These are phyloP conservation scores for Callyntrura sp. DNA, from an alignment of 2,888 invertebrate species.

Conservation along the genomic window DNA sequence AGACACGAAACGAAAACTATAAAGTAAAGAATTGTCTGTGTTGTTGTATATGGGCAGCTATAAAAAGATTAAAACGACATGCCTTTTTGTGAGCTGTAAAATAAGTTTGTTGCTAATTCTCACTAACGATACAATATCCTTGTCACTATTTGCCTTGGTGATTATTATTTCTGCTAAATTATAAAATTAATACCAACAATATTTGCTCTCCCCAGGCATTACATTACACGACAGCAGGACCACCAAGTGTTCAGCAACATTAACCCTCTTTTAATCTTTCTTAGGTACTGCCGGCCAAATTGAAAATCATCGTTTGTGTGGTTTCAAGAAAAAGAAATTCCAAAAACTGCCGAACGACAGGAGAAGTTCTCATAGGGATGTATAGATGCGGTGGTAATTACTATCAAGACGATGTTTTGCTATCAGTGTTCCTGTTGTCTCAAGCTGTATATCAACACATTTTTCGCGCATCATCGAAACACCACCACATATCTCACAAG, in stretches of 20 bases:
- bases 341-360: no score
- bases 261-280: background rate
- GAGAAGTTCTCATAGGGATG: background rate
- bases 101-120: background rate
- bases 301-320: background rate
- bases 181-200: slow-evolving; percentile 27
- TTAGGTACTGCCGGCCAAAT: background rate
- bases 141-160: background rate
- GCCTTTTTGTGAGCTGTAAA: slow-evolving; percentile 26
- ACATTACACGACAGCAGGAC: slow-evolving; percentile 23
- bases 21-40: slow-evolving; percentile 32
- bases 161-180: slow-evolving; percentile 36
- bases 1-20: slow-evolving; percentile 20
- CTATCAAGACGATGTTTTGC: no score
- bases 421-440: no score
- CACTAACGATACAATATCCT: slow-evolving; percentile 9
- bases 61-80: slow-evolving; percentile 17
- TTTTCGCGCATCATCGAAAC: no score
- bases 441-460: no score
- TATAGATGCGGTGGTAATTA: background rate
- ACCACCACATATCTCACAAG: no score
- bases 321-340: background rate
- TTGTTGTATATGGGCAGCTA: background rate
- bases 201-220: background rate
- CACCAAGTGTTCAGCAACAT: slow-evolving; percentile 17